A percentile compares a stretch with the other conserved stretches of the same genome.
Conservation (phyloP, 2,113 vertebrate genomes). For the Neogale vison region DNA sequence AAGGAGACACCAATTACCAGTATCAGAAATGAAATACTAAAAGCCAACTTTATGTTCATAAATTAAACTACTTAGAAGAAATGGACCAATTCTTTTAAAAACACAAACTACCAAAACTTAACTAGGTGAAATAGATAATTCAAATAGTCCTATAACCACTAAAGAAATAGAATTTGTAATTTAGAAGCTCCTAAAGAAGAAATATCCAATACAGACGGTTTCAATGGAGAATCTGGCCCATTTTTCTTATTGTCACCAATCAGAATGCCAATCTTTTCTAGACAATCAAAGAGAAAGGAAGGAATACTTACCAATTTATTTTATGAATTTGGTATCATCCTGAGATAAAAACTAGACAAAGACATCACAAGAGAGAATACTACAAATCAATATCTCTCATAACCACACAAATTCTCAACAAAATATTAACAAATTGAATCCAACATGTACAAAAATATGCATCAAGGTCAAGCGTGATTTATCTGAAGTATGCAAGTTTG, state of each 20-base stretch:
- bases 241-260: neutral
- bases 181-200: neutral
- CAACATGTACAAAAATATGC: neutral
- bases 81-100: neutral
- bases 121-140: neutral
- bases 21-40: too few species aligned
- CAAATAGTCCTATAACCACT: neutral
- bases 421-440: neutral
- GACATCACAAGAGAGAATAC: neutral
- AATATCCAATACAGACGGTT: neutral
- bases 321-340: neutral
- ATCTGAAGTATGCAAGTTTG: neutral
- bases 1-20: too few species aligned
- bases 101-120: neutral
- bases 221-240: neutral
- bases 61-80: too few species aligned
- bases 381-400: neutral
- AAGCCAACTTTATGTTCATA: too few species aligned
- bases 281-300: neutral
- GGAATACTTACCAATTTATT: neutral
- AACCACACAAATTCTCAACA: neutral
- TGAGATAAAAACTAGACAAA: neutral
- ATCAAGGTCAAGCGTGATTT: neutral
- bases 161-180: neutral
- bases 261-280: neutral